Evolutionary conservation across 30 jellyfish, hydroid and myxozoan species (phyloP).

Genomic region (Cassiopea andromeda): DNA sequence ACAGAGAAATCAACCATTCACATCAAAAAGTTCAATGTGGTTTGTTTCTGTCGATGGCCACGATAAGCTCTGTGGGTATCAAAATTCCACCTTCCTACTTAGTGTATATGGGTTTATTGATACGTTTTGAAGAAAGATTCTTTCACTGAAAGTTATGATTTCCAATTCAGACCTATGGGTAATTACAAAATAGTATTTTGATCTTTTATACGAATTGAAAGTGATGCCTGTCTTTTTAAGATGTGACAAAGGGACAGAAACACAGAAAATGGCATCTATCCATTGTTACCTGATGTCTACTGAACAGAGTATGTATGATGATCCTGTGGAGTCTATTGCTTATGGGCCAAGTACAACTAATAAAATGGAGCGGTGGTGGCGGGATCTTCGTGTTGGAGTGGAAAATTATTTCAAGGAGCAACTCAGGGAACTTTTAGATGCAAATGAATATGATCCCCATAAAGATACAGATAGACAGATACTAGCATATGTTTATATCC

Average conservation of each 20-base stretch:
- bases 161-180: slow-evolving; percentile 40
- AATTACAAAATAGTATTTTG: slow-evolving; percentile 45
- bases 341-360: slow-evolving; percentile 59
- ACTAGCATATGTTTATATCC: too few species aligned
- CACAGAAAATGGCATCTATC: slow-evolving; percentile 15
- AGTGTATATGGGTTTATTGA: slow-evolving; percentile 69
- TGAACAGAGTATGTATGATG: slow-evolving; percentile 2
- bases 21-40: slow-evolving; percentile 13
- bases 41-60: slow-evolving; percentile 56
- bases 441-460: too few species aligned
- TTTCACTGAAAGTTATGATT: slow-evolving; percentile 16
- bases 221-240: slow-evolving; percentile 11
- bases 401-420: background rate
- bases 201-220: slow-evolving; percentile 16
- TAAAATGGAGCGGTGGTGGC: background rate
- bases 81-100: slow-evolving; percentile 56
- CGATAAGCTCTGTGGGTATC: slow-evolving; percentile 52
- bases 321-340: slow-evolving; percentile 27
- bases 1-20: background rate
- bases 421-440: too few species aligned
- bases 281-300: slow-evolving; percentile 35
- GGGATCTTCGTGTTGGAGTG: background rate
- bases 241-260: slow-evolving; percentile 55
- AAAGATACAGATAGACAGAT: too few species aligned
- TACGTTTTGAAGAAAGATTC: slow-evolving; percentile 37